phyloP scores from a whole-genome alignment of 92 coral and sea anemone genomes.

The Epizoanthus rinbou region DNA sequence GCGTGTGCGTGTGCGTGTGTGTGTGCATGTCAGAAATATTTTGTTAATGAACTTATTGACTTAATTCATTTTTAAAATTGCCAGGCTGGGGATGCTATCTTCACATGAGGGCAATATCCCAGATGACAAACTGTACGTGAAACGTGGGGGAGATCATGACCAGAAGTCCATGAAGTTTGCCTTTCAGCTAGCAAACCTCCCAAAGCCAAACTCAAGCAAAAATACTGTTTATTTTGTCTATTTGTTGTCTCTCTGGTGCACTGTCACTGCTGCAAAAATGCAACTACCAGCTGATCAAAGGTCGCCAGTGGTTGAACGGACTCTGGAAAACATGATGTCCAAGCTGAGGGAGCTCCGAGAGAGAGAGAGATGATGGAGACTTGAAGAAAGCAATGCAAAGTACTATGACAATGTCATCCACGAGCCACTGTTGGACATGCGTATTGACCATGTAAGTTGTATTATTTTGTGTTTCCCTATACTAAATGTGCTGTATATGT shows the following conservation, averaged over 20 bases:
- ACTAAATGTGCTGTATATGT: background rate
- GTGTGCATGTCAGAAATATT: background rate
- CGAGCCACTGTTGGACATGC: constrained; percentile 21
- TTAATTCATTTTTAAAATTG: background rate
- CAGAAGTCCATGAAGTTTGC: constrained; percentile 24
- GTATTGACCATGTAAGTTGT: constrained; percentile 11
- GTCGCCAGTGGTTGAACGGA: background rate
- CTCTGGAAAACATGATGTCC: background rate
- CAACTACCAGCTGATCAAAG: constrained; percentile 19
- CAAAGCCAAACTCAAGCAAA: constrained; percentile 22
- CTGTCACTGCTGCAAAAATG: background rate
- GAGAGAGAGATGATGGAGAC: constrained; percentile 1
- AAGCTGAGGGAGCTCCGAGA: constrained; percentile 17
- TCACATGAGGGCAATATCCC: background rate
- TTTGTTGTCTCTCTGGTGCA: constrained; percentile 8
- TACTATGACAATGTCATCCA: constrained; percentile 23
- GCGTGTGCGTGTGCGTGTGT: background rate
- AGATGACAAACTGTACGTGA: background rate
- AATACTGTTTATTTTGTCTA: background rate
- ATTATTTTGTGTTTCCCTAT: background rate
- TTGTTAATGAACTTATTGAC: background rate
- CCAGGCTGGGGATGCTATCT: background rate
- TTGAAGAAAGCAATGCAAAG: constrained; percentile 19
- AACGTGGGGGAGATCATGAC: constrained; percentile 4
- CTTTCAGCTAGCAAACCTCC: constrained; percentile 6